Evolutionary conservation across 2,797 vertebrate genomes (phyloP).

Genomic region (Paedocypris micromegethes): DNA sequence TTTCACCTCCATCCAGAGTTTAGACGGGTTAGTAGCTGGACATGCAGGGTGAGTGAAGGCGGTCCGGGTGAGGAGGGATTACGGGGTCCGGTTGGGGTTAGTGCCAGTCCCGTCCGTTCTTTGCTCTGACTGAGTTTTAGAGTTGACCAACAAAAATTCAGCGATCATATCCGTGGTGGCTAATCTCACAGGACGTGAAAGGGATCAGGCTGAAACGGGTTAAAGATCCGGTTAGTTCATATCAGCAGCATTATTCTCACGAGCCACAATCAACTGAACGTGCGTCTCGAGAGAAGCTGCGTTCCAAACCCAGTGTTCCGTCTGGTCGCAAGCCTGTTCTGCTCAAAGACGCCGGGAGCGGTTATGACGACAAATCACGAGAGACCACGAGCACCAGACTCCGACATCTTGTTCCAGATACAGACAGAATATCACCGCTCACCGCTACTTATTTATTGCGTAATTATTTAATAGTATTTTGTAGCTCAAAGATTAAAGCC

Average conservation of each 20-base stretch:
- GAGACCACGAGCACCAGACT: too few relatives aligned
- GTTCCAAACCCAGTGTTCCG: too few relatives aligned
- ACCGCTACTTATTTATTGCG: too few relatives aligned
- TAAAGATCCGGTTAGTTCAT: slow-evolving; percentile 87
- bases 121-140: slow-evolving; percentile 57
- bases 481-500: too few relatives aligned
- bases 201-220: slow-evolving; percentile 96
- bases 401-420: too few relatives aligned
- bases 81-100: slow-evolving; percentile 84
- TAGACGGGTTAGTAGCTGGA: slow-evolving; percentile 61
- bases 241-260: slow-evolving; percentile 43
- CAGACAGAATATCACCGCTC: too few relatives aligned
- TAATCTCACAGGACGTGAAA: slow-evolving; percentile 87
- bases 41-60: slow-evolving; percentile 75
- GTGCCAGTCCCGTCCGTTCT: slow-evolving; percentile 84
- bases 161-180: slow-evolving; percentile 88
- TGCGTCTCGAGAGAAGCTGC: too few relatives aligned
- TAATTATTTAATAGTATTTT: too few relatives aligned
- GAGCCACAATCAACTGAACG: too few relatives aligned
- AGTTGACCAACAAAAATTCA: slow-evolving; percentile 73
- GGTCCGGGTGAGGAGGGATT: slow-evolving; percentile 76
- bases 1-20: slow-evolving; percentile 78
- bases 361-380: too few relatives aligned
- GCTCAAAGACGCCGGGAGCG: too few relatives aligned
- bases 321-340: too few relatives aligned